Percentiles rank a stretch among this genome's conserved stretches.
Conservation (phyloP, 1,140 invertebrate genomes). For the Akabosia matsudoensis region DNA sequence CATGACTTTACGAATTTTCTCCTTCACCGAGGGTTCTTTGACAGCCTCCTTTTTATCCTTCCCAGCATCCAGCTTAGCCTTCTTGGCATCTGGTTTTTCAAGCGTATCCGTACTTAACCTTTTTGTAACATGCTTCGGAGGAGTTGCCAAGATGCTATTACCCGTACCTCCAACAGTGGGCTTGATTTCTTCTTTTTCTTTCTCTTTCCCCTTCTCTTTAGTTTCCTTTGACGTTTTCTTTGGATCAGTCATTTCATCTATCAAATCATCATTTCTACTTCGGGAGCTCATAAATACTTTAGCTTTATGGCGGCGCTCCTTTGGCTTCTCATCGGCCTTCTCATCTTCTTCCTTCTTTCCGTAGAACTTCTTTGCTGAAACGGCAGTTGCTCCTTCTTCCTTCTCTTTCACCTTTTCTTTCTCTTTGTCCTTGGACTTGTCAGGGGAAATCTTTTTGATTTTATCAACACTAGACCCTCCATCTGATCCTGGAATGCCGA, state of each 20-base stretch:
- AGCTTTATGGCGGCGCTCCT: slow-evolving; percentile 2
- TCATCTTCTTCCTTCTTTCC: not conserved
- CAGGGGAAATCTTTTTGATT: not conserved
- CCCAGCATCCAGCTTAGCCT: slow-evolving; percentile 28
- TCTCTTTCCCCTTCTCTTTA: slow-evolving; percentile 48
- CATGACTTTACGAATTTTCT: slow-evolving; percentile 51
- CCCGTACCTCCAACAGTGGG: not conserved
- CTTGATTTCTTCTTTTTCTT: slow-evolving; percentile 39
- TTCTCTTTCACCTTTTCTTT: not conserved
- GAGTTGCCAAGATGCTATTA: not conserved
- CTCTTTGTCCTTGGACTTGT: not conserved
- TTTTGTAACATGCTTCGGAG: slow-evolving; percentile 26
- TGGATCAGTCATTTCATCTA: slow-evolving; percentile 37
- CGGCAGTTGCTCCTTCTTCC: not conserved
- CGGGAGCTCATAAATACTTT: slow-evolving; percentile 38
- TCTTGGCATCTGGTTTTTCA: slow-evolving; percentile 40
- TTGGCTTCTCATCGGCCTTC: slow-evolving; percentile 4
- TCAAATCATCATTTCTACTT: slow-evolving; percentile 23
- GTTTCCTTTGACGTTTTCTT: slow-evolving; percentile 36
- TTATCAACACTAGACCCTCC: not conserved
- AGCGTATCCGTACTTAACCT: slow-evolving; percentile 28
- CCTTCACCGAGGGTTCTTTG: slow-evolving; percentile 48
- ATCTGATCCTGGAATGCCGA: slow-evolving; percentile 42
- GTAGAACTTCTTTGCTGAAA: slow-evolving; percentile 3
- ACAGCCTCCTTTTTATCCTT: slow-evolving; percentile 39